These are phyloP conservation scores for Apis florea DNA, from an alignment of 1,140 invertebrate species.

Conservation along the genomic window DNA sequence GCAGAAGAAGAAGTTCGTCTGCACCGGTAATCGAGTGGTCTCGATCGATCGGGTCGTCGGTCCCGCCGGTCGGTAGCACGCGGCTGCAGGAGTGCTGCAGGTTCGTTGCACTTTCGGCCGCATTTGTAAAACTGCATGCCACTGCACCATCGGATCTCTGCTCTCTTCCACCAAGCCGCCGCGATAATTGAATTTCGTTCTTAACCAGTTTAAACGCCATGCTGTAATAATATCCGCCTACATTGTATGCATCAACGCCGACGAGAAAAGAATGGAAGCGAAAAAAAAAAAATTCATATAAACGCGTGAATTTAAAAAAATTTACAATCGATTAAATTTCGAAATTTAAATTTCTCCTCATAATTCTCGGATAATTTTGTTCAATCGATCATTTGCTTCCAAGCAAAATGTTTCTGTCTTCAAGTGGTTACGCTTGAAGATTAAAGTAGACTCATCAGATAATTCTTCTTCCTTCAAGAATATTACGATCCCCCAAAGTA, in stretches of 20 bases:
- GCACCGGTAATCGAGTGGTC: slow-evolving; percentile 54
- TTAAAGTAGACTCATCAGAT: not conserved
- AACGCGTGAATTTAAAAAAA: too few relatives aligned
- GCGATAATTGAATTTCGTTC: slow-evolving; percentile 46
- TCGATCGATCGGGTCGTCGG: slow-evolving; percentile 56
- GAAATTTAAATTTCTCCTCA: too few relatives aligned
- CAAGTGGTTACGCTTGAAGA: not conserved
- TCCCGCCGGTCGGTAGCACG: slow-evolving; percentile 40
- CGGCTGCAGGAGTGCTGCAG: slow-evolving; percentile 53
- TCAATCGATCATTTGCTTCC: too few relatives aligned
- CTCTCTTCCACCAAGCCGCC: not conserved
- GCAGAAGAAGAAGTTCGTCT: slow-evolving; percentile 40
- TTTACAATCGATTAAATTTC: too few relatives aligned
- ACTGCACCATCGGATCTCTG: slow-evolving; percentile 37
- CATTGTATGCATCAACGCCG: not conserved
- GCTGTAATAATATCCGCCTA: slow-evolving; percentile 2
- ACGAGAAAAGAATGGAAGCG: not conserved
- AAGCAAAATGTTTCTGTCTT: too few relatives aligned
- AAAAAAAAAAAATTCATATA: not conserved
- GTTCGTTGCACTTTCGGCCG: slow-evolving; percentile 57
- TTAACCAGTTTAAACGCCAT: slow-evolving; percentile 24
- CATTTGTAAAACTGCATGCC: slow-evolving; percentile 56
- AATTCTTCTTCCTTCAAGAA: not conserved
- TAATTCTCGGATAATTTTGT: too few relatives aligned
- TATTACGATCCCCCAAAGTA: not conserved